Percentiles rank a stretch among this genome's conserved stretches.
phyloP scores from a whole-genome alignment of 1,140 invertebrate genomes.

The Neotoxoptera formosana region DNA sequence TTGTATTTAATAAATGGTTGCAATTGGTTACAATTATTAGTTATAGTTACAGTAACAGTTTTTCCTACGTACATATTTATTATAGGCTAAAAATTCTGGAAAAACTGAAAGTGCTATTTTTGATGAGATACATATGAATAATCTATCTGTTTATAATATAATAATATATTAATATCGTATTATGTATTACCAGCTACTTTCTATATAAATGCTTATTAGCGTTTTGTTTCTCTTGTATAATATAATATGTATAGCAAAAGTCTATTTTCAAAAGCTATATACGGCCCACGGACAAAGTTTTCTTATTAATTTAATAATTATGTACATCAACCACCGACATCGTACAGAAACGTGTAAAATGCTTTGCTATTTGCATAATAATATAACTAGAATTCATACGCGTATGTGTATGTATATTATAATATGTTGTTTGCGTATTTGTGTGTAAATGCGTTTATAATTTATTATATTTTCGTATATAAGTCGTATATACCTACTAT shows the following conservation, averaged over 20 bases:
- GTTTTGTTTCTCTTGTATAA: background rate
- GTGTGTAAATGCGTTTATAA: background rate
- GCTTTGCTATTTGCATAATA: background rate
- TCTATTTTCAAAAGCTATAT: background rate
- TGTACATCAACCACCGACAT: background rate
- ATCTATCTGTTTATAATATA: no score
- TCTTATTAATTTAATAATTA: background rate
- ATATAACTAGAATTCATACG: background rate
- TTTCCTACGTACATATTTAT: no score
- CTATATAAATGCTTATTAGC: background rate
- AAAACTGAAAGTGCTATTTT: no score
- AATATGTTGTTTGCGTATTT: no score
- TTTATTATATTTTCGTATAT: slow-evolving; percentile 10
- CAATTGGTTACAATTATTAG: no score
- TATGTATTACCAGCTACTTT: background rate
- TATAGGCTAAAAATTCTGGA: no score
- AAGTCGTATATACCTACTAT: background rate
- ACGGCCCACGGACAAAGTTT: background rate
- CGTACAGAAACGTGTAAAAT: background rate
- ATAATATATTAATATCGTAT: background rate
- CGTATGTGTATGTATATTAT: background rate
- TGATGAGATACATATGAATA: no score
- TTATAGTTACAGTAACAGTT: no score
- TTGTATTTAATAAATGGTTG: no score
- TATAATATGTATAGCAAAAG: background rate